A percentile compares a stretch with the other conserved stretches of the same genome.
Conservation (phyloP, 2,888 invertebrate species). For the Ctena decussata region DNA sequence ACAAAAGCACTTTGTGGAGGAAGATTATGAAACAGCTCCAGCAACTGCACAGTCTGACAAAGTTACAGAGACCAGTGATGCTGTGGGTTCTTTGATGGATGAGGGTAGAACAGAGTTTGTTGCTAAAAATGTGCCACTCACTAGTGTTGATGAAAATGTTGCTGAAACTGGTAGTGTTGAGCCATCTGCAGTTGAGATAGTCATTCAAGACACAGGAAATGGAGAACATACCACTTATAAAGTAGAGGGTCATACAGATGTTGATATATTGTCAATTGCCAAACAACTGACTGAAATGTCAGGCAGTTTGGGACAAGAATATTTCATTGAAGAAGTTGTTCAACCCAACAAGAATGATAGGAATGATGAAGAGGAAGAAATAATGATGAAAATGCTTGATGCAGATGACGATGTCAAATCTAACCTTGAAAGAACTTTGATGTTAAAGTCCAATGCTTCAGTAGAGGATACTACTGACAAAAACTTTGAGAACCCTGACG, state of each 20-base stretch:
- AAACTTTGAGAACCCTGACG: not conserved
- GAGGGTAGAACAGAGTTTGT: too few species aligned
- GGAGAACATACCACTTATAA: not conserved
- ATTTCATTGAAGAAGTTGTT: not conserved
- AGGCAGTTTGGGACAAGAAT: conserved; percentile 8
- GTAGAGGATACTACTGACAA: not conserved
- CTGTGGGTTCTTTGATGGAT: too few species aligned
- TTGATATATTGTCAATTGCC: conserved; percentile 59
- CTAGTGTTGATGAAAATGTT: not conserved
- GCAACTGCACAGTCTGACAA: not conserved
- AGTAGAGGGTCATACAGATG: conserved; percentile 36
- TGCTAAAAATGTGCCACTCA: not conserved
- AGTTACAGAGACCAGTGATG: not conserved
- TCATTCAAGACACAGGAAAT: not conserved
- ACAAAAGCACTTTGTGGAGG: conserved; percentile 44
- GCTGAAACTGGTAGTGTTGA: not conserved
- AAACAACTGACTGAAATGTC: conserved; percentile 61
- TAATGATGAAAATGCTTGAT: conserved; percentile 59
- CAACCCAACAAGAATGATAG: not conserved
- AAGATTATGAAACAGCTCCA: not conserved
- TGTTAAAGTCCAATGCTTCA: too few species aligned
- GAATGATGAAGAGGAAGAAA: conserved; percentile 53
- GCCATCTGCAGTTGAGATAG: not conserved
- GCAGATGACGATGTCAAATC: conserved; percentile 45
- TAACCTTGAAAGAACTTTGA: not conserved